Percentiles rank a stretch among this genome's conserved stretches.
These are phyloP conservation scores for Andrena trimmerana DNA, from an alignment of 2,888 invertebrate genomes.

Conservation along the genomic window DNA sequence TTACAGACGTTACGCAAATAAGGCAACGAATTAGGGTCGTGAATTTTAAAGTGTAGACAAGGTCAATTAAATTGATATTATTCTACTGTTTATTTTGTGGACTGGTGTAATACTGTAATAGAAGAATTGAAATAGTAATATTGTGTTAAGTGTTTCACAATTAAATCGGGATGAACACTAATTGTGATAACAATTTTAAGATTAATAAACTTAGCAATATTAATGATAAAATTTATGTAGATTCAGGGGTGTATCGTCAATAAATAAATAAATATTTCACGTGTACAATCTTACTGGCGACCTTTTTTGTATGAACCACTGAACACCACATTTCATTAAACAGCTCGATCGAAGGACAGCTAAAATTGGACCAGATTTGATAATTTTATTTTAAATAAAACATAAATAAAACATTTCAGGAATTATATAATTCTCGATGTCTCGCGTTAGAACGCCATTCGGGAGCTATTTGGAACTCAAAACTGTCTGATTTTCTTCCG, in stretches of 20 bases:
- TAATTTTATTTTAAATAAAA: conserved; percentile 33
- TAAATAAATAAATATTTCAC: conserved; percentile 25
- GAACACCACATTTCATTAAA: conserved; percentile 46
- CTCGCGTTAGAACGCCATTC: too few species aligned
- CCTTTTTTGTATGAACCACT: conserved; percentile 50
- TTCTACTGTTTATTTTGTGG: neutral
- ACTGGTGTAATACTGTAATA: too few species aligned
- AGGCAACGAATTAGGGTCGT: conserved; percentile 30
- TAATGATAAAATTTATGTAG: neutral
- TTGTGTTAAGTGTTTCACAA: too few species aligned
- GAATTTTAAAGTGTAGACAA: conserved; percentile 39
- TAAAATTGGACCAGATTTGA: conserved; percentile 37
- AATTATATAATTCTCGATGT: too few species aligned
- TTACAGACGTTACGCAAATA: conserved; percentile 53
- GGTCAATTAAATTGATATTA: too few species aligned
- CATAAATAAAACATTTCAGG: too few species aligned
- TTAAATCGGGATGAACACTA: too few species aligned
- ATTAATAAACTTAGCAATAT: neutral
- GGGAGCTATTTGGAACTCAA: too few species aligned
- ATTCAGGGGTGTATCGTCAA: neutral
- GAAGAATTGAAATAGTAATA: too few species aligned
- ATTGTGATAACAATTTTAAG: too few species aligned
- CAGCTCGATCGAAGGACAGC: conserved; percentile 45
- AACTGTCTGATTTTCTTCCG: too few species aligned
- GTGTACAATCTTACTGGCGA: conserved; percentile 38